phyloP scores from a whole-genome alignment of 2,797 vertebrate genomes.

The Meriones psammophilus region DNA sequence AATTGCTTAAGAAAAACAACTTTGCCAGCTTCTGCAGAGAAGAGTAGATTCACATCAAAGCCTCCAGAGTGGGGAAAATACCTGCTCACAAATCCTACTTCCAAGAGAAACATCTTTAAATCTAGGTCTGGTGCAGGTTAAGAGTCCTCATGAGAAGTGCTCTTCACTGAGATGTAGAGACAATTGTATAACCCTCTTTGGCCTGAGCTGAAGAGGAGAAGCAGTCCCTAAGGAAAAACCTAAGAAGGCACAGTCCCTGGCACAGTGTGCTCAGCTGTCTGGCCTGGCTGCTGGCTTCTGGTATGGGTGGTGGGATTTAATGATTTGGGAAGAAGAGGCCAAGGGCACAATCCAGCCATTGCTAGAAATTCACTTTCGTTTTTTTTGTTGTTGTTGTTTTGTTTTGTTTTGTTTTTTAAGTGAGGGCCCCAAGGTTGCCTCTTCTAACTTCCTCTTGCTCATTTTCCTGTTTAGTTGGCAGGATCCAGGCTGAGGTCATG shows the following conservation, averaged over 20 bases:
- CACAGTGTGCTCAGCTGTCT: fast-evolving
- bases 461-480: constrained; percentile 82
- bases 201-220: not conserved
- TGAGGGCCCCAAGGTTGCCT: constrained; percentile 68
- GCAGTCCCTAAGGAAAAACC: not conserved
- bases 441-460: constrained; percentile 83
- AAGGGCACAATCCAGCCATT: constrained; percentile 63
- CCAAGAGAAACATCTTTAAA: not conserved
- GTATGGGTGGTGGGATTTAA: not conserved
- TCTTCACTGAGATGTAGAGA: not conserved
- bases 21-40: not conserved
- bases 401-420: constrained; percentile 85
- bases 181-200: not conserved
- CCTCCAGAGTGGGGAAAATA: not conserved
- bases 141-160: not conserved
- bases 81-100: not conserved
- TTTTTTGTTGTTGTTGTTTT: constrained; percentile 79
- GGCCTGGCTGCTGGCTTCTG: not conserved
- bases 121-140: not conserved
- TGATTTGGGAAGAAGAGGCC: constrained; percentile 14
- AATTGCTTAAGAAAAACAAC: constrained; percentile 5
- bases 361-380: constrained; percentile 83
- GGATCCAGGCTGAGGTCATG: constrained; percentile 82
- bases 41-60: not conserved
- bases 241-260: not conserved